Percentiles rank a stretch among this genome's conserved stretches.
Conservation (phyloP, 2,888 invertebrate species). For the Tryphoninae sp. region DNA sequence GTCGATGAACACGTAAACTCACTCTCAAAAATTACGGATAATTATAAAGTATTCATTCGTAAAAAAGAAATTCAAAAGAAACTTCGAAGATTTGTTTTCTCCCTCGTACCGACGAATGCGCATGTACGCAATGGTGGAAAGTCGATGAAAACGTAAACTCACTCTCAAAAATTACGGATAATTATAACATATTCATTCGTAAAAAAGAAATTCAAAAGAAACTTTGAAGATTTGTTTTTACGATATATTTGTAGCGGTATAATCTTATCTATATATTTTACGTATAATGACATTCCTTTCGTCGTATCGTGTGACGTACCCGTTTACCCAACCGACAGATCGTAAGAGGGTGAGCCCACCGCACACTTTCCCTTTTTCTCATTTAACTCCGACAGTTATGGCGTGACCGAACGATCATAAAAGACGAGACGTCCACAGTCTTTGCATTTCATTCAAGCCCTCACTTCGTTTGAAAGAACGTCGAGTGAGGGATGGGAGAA, state of each 20-base stretch:
- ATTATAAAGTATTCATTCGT: no score
- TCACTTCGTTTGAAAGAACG: neutral
- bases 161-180: no score
- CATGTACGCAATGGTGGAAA: no score
- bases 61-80: no score
- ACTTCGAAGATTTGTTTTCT: no score
- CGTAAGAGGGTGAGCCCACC: neutral
- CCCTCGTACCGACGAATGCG: neutral
- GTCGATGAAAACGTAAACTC: no score
- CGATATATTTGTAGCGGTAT: neutral
- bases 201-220: no score
- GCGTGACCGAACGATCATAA: neutral
- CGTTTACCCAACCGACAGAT: neutral
- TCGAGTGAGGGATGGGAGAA: neutral
- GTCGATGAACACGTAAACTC: no score
- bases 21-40: no score
- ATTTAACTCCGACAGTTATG: neutral
- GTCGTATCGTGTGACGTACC: neutral
- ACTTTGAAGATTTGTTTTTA: no score
- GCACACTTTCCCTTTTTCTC: neutral
- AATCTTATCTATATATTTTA: neutral
- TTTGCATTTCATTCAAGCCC: conserved; percentile 5
- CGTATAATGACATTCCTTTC: neutral
- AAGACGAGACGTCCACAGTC: neutral
- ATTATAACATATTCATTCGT: no score